Percentiles rank a stretch among this genome's conserved stretches.
Evolutionary conservation across 2,113 vertebrate species (phyloP).

Genomic region (Plectropomus leopardus): DNA sequence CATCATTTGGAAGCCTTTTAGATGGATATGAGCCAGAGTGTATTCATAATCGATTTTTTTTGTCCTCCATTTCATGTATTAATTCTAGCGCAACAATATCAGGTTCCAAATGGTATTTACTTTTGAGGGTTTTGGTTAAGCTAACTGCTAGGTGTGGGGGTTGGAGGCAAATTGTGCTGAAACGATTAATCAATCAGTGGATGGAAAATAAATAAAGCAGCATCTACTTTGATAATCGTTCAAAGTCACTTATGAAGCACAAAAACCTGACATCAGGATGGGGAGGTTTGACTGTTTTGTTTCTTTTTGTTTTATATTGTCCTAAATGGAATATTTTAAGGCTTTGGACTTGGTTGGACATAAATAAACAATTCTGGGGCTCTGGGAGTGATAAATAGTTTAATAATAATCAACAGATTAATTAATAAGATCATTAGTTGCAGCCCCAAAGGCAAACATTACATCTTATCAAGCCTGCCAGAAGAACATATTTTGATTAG

Average conservation of each 20-base stretch:
- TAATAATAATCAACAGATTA: not conserved
- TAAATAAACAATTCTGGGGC: not conserved
- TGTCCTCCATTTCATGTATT: not conserved
- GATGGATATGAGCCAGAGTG: not conserved
- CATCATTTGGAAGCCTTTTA: conserved; percentile 58
- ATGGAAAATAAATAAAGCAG: not conserved
- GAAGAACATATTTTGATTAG: not conserved
- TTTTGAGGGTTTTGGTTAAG: not conserved
- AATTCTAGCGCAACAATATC: not conserved
- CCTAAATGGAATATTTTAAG: not conserved
- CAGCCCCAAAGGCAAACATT: not conserved
- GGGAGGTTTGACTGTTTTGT: not conserved
- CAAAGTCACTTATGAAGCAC: not conserved
- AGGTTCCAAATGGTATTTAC: not conserved
- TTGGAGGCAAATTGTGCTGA: not conserved
- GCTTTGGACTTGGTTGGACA: not conserved
- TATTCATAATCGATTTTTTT: not conserved
- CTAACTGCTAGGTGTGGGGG: not conserved
- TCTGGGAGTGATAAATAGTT: not conserved
- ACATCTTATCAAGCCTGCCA: not conserved
- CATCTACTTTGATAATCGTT: not conserved
- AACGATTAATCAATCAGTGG: not conserved
- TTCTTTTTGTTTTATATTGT: not conserved
- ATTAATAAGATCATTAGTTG: not conserved
- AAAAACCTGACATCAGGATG: not conserved